A percentile compares a stretch with the other conserved stretches of the same genome.
Evolutionary conservation across 1,140 invertebrate species (phyloP).

Genomic region (Wasmannia auropunctata): DNA sequence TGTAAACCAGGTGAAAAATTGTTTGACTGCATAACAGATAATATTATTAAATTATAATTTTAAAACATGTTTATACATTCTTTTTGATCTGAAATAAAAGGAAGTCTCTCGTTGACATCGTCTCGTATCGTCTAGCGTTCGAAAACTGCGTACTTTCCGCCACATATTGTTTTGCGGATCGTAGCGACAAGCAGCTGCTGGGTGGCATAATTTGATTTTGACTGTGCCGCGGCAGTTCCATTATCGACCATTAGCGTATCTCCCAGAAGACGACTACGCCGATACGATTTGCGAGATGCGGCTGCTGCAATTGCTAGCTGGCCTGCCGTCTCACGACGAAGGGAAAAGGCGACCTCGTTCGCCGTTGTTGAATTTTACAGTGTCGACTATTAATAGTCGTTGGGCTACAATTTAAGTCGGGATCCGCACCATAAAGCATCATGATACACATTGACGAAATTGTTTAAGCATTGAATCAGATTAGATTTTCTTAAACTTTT

Average conservation of each 20-base stretch:
- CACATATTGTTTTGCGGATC: slow-evolving; percentile 62
- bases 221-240: slow-evolving; percentile 70
- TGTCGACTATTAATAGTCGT: slow-evolving; percentile 25
- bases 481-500: not conserved
- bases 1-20: not conserved
- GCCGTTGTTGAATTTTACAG: slow-evolving; percentile 46
- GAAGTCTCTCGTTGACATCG: not conserved
- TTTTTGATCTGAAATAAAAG: not conserved
- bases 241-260: slow-evolving; percentile 78
- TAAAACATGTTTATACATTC: not conserved
- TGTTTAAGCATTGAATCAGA: not conserved
- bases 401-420: not conserved
- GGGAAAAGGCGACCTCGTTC: slow-evolving; percentile 22
- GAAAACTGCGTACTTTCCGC: not conserved
- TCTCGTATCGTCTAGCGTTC: not conserved
- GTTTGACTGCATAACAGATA: not conserved
- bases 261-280: slow-evolving; percentile 9
- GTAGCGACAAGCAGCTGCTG: slow-evolving; percentile 25
- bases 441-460: not conserved
- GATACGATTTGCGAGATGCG: slow-evolving; percentile 33
- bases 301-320: slow-evolving; percentile 20
- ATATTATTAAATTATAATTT: not conserved
- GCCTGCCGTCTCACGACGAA: not conserved
- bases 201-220: slow-evolving; percentile 74
- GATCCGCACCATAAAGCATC: not conserved